Base-by-base conservation (phyloP, 2,797 vertebrate genomes). In the Acipenser transmontanus region DNA sequence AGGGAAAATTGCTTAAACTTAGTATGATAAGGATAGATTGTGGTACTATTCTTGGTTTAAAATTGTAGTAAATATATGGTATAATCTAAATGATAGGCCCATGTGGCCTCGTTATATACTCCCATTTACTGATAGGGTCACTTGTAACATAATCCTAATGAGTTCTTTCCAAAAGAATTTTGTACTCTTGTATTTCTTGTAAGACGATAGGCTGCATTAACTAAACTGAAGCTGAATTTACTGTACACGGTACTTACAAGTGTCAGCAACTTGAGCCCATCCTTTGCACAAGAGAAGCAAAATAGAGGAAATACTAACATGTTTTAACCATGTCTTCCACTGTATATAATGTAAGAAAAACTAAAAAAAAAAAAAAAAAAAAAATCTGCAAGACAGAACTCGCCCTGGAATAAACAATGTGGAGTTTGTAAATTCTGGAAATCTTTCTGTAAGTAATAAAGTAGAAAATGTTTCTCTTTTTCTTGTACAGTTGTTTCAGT, bases 361-460 rank as follows among this genome's bases (percentile, higher is more conserved):
- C 61, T 71, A 68, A 59, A 69, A 68, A 70, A 66, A 70, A 78
- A 17, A 17, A 17, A 17, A 73, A 77, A 74, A 68, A 69, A 68
- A 72, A 66, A 62, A 70, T 84, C 84, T 84, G 80, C 67, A 76
- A 80, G 85, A 84, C 77, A 70, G 81, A 80, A 77, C 65, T 87
- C 65, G 86, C 77, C 79, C 82, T 81, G 85, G 82, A 87, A 88
- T 88, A 85, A 85, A 85, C 82, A 82, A 78, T 83, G 80, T 91
- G 81, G 82, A 89, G 88, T 89, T 90, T 91, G 85, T 91, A 90
- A 89, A 90, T 91, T 89, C 88, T 89, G 86, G 82, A 87, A 86
- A 88, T 85, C 83, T 89, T 90, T 90, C 85, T 91, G 81, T 88
- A 86, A 85, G 78, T 89, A 91, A 91, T 91, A 90, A 91, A 91